Evolutionary conservation across 1,140 invertebrate species (phyloP).

Genomic region (Plutomurus gul): DNA sequence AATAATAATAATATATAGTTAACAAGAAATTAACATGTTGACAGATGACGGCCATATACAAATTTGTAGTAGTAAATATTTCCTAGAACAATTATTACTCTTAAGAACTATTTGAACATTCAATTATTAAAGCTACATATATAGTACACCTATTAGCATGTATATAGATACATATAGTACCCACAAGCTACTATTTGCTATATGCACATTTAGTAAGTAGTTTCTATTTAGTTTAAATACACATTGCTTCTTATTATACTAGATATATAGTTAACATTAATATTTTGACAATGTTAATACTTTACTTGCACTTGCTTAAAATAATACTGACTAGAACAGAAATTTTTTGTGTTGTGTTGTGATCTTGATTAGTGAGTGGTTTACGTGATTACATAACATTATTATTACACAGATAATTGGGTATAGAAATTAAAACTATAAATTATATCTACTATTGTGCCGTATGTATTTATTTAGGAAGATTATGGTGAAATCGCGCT

Average conservation of each 20-base stretch:
- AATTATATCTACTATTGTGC: no score
- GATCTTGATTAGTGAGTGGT: conserved; percentile 15
- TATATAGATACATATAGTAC: background rate
- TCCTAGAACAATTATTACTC: no score
- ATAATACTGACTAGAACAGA: conserved; percentile 27
- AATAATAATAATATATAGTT: background rate
- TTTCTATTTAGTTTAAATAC: background rate
- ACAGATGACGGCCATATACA: no score
- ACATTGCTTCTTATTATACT: background rate
- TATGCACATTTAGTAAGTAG: no score
- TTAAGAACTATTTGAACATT: no score
- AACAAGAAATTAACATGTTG: no score
- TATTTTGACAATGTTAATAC: conserved; percentile 20
- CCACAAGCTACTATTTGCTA: background rate
- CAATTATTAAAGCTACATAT: no score
- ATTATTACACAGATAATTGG: background rate
- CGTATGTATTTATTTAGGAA: no score
- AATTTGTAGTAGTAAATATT: no score
- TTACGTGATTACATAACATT: conserved; percentile 15
- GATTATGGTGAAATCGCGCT: no score
- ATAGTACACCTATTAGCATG: no score
- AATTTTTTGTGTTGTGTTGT: conserved; percentile 21
- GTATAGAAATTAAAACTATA: no score
- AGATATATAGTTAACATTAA: background rate
- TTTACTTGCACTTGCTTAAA: conserved; percentile 29